Percentiles rank a stretch among this genome's conserved stretches.
These are phyloP conservation scores for Oryctes rhinoceros DNA, from an alignment of 1,140 invertebrate genomes.

Conservation along the genomic window DNA sequence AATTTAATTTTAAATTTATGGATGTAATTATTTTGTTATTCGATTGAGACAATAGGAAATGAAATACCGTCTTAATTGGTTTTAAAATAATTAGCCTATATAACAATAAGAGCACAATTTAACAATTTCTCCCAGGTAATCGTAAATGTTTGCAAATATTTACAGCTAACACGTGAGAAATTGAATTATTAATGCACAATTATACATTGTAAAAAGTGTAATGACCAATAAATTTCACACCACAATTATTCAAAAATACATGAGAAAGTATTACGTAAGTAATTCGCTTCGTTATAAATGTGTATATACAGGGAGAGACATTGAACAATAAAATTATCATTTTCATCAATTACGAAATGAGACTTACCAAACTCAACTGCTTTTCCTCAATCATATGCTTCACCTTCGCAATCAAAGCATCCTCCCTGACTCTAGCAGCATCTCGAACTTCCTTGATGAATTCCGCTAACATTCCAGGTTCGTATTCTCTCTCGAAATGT, in stretches of 20 bases:
- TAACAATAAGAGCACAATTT: too few relatives aligned
- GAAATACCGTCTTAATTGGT: neutral
- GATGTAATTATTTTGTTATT: neutral
- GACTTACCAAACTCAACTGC: constrained; percentile 63
- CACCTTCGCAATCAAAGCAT: constrained; percentile 70
- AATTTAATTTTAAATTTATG: constrained; percentile 1
- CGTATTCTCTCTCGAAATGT: constrained; percentile 66
- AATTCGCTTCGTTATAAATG: too few relatives aligned
- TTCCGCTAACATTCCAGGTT: constrained; percentile 77
- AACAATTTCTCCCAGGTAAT: too few relatives aligned
- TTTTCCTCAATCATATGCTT: constrained; percentile 70
- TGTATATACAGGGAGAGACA: too few relatives aligned
- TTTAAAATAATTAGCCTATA: neutral
- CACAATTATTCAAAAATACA: too few relatives aligned
- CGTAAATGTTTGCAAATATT: neutral
- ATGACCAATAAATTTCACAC: neutral
- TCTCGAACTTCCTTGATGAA: constrained; percentile 79
- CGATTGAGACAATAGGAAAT: neutral
- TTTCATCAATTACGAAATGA: neutral
- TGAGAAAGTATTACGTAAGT: too few relatives aligned
- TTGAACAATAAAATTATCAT: neutral
- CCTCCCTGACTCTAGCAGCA: constrained; percentile 74
- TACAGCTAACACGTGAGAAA: neutral
- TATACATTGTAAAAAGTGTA: neutral
- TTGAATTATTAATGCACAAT: constrained; percentile 21